These are phyloP conservation scores for Laspeyria flexula DNA, from an alignment of 2,888 invertebrate species.

Conservation along the genomic window DNA sequence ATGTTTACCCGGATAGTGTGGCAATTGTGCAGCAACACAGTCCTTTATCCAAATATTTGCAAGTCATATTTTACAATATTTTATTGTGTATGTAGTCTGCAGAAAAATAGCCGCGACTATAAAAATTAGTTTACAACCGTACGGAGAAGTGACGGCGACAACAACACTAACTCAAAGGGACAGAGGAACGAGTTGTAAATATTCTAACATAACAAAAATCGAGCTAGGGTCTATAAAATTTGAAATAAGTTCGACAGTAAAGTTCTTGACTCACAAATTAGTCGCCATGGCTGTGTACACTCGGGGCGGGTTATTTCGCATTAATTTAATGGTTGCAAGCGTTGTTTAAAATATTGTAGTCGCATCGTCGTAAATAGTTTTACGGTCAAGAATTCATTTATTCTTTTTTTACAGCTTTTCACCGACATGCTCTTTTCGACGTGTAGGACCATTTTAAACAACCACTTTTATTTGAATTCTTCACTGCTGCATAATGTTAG, in stretches of 20 bases:
- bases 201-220: conserved; percentile 53
- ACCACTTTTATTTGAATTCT: not conserved
- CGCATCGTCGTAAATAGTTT: conserved; percentile 49
- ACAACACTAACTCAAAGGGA: conserved; percentile 59
- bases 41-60: conserved; percentile 29
- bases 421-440: conserved; percentile 28
- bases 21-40: conserved; percentile 23
- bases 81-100: conserved; percentile 47
- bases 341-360: conserved; percentile 54
- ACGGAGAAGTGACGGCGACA: conserved; percentile 54
- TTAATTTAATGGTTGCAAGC: conserved; percentile 53
- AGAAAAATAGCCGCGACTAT: conserved; percentile 50
- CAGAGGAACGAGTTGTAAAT: conserved; percentile 61
- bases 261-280: conserved; percentile 57
- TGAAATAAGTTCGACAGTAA: conserved; percentile 52
- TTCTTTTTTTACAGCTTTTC: conserved; percentile 36
- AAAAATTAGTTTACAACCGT: conserved; percentile 62
- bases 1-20: conserved; percentile 34
- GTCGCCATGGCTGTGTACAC: conserved; percentile 47
- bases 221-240: conserved; percentile 45
- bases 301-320: conserved; percentile 48
- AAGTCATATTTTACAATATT: conserved; percentile 53
- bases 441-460: conserved; percentile 10
- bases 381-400: conserved; percentile 37
- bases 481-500: not conserved